Base-by-base conservation (phyloP, 1,140 invertebrate genomes). In the Bicyclus anynana region DNA sequence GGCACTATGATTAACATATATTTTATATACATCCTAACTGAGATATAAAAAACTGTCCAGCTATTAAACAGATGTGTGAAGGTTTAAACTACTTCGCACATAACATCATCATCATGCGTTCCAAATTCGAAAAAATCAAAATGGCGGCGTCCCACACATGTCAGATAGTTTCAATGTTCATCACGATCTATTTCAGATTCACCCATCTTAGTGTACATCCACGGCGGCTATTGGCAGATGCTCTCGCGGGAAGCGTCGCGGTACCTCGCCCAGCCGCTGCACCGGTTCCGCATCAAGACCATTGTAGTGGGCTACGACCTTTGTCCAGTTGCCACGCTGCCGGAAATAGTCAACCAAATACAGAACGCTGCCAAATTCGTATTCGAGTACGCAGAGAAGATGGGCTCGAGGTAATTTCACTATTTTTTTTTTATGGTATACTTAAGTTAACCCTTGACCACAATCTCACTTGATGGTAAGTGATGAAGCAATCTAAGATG, bases 161-260 rank as follows among this genome's bases (percentile, higher is more conserved):
- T n/a, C n/a, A n/a, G n/a, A n/a, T n/a, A n/a, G n/a, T n/a, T 23
- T 23, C 23, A 23, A 7, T 7, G 2, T 21, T 42, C 33, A 37
- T 46, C 23, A 48, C 1, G 26, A 38, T 49, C n/a, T 50, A 54
- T 88, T 79, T 9, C 70, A 94, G 93, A 93, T 74, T 90, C 93
- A 9, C 93, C 94, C 0, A 92, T 96, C 38, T 91, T 95, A 44
- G 90, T 95, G 2, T 96, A 92, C 69, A 90, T 97, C 14, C 95
- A 96, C 76, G 96, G 96, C 2, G 96, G 95, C 14, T 96, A 94
- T 68, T 97, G 95, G 95, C 93, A 95, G 74, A 89, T 91, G 62
- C 71, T 94, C 5, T 92, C 91, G 20, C 92, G 93, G 65, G 91
- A 93, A 27, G 65, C 91, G 5, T 91, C 92, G 0, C 89, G 91